phyloP scores from a whole-genome alignment of 2,113 vertebrate genomes.

The Oenanthe melanoleuca region DNA sequence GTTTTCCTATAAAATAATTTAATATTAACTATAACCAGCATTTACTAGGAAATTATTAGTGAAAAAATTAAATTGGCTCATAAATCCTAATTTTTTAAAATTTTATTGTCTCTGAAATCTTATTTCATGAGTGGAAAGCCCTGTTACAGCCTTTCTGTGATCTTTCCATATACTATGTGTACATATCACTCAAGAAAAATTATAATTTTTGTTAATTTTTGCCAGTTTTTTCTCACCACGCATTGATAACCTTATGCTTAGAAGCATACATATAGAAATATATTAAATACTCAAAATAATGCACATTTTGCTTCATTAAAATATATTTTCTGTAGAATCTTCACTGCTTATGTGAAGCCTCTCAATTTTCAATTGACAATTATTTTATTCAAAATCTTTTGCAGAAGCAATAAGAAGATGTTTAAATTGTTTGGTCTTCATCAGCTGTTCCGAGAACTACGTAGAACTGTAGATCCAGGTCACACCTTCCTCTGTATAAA shows the following conservation, averaged over 20 bases:
- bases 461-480: slow-evolving; percentile 74
- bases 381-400: slow-evolving; percentile 56
- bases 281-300: neutral
- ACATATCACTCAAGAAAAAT: neutral
- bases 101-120: neutral
- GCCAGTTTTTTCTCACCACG: neutral
- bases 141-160: neutral
- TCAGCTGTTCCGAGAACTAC: slow-evolving; percentile 81
- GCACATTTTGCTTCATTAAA: neutral
- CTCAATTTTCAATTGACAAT: neutral
- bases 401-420: slow-evolving; percentile 86
- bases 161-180: neutral
- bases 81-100: neutral
- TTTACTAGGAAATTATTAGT: neutral
- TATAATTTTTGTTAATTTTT: neutral
- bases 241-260: neutral
- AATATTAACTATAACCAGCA: neutral
- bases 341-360: neutral
- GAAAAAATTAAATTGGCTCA: neutral
- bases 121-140: neutral
- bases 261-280: neutral
- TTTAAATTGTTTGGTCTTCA: slow-evolving; percentile 86
- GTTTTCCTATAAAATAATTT: neutral
- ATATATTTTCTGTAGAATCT: neutral
- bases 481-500: slow-evolving; percentile 85